These are phyloP conservation scores for Laterallus jamaicensis DNA, from an alignment of 2,113 vertebrate genomes.

Conservation along the genomic window DNA sequence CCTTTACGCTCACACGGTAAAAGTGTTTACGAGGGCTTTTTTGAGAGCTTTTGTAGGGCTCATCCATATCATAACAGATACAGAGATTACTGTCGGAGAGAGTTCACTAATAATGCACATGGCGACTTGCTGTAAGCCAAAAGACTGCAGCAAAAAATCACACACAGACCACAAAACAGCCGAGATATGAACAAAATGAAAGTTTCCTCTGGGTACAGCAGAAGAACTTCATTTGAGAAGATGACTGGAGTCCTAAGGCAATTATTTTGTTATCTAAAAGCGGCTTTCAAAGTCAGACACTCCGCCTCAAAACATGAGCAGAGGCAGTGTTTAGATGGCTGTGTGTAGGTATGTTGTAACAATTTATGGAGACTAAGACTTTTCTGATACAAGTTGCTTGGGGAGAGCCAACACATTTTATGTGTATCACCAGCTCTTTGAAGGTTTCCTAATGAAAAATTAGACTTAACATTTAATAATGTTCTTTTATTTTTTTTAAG, in stretches of 20 bases:
- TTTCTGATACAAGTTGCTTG: neutral
- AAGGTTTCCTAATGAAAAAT: neutral
- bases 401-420: neutral
- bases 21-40: neutral
- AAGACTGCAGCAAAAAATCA: neutral
- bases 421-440: neutral
- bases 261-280: constrained; percentile 5
- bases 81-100: neutral
- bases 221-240: neutral
- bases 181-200: neutral
- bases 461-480: neutral
- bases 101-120: neutral
- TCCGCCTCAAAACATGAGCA: neutral
- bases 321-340: neutral
- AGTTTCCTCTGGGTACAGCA: neutral
- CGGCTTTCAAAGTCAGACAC: neutral
- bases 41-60: neutral
- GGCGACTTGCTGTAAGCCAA: neutral
- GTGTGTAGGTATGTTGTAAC: neutral
- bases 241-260: neutral
- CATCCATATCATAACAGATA: neutral
- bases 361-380: neutral
- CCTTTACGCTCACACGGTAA: neutral
- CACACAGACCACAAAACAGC: neutral
- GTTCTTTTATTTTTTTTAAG: neutral